phyloP scores from a whole-genome alignment of 2,888 invertebrate genomes.

The Apantesis nais region DNA sequence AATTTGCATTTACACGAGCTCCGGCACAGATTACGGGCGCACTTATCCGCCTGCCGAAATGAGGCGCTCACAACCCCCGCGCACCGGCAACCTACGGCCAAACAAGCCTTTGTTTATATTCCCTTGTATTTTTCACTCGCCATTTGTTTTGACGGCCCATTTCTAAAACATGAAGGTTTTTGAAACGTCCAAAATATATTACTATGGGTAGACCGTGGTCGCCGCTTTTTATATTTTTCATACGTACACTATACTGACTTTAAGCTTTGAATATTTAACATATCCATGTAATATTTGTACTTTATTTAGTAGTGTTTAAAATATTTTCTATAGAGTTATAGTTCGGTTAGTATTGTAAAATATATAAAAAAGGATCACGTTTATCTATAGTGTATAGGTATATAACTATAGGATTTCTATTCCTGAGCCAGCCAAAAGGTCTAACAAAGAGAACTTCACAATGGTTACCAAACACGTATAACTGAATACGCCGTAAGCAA shows the following conservation, averaged over 20 bases:
- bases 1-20: conserved; percentile 86
- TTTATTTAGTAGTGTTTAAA: not conserved
- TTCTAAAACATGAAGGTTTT: conserved; percentile 69
- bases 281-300: not conserved
- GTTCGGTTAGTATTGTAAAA: not conserved
- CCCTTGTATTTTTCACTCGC: conserved; percentile 78
- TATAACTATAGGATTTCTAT: conserved; percentile 36
- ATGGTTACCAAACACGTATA: conserved; percentile 57
- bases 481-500: conserved; percentile 67
- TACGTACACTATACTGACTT: conserved; percentile 39
- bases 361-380: not conserved
- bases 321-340: not conserved
- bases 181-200: conserved; percentile 66
- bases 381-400: not conserved
- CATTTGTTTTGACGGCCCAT: conserved; percentile 80
- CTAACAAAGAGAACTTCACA: conserved; percentile 60
- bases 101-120: conserved; percentile 83
- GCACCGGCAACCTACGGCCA: conserved; percentile 64
- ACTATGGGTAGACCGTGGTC: conserved; percentile 45
- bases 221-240: conserved; percentile 56
- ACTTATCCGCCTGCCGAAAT: conserved; percentile 82
- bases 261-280: not conserved
- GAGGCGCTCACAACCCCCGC: conserved; percentile 67
- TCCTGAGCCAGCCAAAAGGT: conserved; percentile 60
- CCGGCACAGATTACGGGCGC: conserved; percentile 82